Evolutionary conservation across 2,797 vertebrate species (phyloP).

Genomic region (Psittacula derbiana): DNA sequence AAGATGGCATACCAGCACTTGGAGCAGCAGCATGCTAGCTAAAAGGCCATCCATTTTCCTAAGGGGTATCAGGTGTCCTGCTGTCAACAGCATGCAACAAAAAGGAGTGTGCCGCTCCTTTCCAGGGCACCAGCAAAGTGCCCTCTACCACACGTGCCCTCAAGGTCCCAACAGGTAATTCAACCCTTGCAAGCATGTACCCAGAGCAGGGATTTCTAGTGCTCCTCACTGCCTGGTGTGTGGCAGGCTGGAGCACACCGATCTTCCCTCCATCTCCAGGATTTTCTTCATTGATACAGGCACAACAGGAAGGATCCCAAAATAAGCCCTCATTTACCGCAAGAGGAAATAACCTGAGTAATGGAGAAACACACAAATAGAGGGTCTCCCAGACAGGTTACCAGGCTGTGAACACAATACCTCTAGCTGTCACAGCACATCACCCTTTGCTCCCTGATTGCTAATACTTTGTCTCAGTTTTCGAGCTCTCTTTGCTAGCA

Average conservation of each 20-base stretch:
- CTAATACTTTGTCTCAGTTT: conserved; percentile 62
- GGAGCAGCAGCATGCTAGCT: rapidly evolving
- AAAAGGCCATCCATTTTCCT: not conserved
- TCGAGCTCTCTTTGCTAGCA: conserved; percentile 65
- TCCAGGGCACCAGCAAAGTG: not conserved
- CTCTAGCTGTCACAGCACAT: conserved; percentile 35
- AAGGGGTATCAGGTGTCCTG: not conserved
- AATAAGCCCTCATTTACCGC: not conserved
- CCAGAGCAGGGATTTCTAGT: not conserved
- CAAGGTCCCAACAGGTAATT: not conserved
- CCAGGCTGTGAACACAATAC: not conserved
- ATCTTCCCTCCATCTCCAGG: not conserved
- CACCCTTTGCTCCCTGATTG: conserved; percentile 17
- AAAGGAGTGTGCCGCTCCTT: not conserved
- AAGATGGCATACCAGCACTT: not conserved
- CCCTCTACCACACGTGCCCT: not conserved
- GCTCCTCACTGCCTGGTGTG: not conserved
- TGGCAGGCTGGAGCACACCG: rapidly evolving
- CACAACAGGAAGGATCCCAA: not conserved
- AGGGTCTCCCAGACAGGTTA: not conserved
- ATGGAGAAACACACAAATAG: not conserved
- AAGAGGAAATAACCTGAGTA: not conserved
- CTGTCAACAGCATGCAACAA: not conserved
- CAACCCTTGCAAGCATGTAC: not conserved
- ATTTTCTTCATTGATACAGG: not conserved